phyloP scores from a whole-genome alignment of 2,113 vertebrate species.

The Crypturellus undulatus region DNA sequence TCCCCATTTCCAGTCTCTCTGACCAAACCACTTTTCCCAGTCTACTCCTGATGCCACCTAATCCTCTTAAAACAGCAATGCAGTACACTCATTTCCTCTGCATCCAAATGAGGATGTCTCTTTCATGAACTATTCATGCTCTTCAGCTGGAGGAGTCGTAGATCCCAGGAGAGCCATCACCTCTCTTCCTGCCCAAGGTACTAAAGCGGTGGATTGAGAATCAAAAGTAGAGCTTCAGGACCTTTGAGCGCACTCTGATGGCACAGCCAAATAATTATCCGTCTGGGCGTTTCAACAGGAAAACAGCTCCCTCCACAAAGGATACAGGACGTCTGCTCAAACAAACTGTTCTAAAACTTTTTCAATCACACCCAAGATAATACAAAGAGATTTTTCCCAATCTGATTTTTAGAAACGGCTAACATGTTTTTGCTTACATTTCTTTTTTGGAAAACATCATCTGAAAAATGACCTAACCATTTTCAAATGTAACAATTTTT shows the following conservation, averaged over 20 bases:
- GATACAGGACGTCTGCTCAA: background rate
- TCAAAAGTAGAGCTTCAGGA: background rate
- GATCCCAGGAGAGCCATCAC: rapidly evolving
- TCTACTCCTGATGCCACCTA: background rate
- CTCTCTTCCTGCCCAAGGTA: rapidly evolving
- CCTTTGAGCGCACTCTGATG: background rate
- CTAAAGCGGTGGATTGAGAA: rapidly evolving
- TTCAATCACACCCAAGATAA: background rate
- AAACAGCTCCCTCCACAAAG: rapidly evolving
- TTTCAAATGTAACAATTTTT: background rate
- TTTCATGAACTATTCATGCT: background rate
- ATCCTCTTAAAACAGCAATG: background rate
- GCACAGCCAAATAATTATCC: background rate
- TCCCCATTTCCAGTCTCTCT: background rate
- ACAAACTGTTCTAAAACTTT: rapidly evolving
- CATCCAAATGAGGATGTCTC: rapidly evolving
- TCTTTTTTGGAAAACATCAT: background rate
- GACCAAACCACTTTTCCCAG: background rate
- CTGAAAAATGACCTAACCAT: background rate
- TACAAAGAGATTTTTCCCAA: background rate
- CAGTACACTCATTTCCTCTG: background rate
- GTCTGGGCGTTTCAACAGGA: background rate
- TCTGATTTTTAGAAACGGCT: background rate
- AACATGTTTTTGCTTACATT: background rate
- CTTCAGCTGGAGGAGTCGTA: background rate